These are phyloP conservation scores for Neoitamus cyanurus DNA, from an alignment of 2,888 invertebrate genomes.

Conservation along the genomic window DNA sequence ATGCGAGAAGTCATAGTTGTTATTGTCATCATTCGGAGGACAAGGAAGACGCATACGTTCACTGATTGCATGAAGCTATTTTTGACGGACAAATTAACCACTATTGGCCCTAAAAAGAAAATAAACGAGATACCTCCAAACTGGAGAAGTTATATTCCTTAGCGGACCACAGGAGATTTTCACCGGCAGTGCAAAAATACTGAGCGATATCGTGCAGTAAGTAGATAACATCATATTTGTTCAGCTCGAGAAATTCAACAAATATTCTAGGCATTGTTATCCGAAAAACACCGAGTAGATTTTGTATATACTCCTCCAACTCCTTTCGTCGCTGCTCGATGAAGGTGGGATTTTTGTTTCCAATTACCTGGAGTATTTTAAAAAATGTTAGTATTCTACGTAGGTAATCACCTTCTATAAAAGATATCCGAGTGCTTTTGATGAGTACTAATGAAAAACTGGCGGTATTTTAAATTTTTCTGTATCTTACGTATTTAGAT, in stretches of 20 bases:
- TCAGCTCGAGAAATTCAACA: conserved; percentile 87
- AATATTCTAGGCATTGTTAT: conserved; percentile 83
- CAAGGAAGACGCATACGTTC: conserved; percentile 88
- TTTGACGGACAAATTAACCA: neutral
- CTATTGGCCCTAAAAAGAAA: neutral
- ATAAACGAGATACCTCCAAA: conserved; percentile 72
- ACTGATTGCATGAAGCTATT: conserved; percentile 84
- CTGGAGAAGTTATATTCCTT: conserved; percentile 78
- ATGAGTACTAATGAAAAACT: no score
- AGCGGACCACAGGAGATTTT: conserved; percentile 72
- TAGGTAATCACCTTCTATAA: no score
- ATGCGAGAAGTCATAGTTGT: conserved; percentile 90
- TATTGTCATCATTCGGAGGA: conserved; percentile 80
- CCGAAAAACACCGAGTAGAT: conserved; percentile 79
- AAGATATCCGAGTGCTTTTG: no score
- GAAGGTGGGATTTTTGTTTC: conserved; percentile 89
- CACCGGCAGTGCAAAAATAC: conserved; percentile 80
- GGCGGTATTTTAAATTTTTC: no score
- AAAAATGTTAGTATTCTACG: neutral
- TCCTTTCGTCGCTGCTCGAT: conserved; percentile 84
- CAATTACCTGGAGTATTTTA: conserved; percentile 70
- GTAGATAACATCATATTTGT: conserved; percentile 90
- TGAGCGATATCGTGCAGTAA: conserved; percentile 85
- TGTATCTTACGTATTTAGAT: no score
- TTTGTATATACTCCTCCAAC: conserved; percentile 83